These are phyloP conservation scores for Semaprochilodus insignis DNA, from an alignment of 2,797 vertebrate genomes.

Conservation along the genomic window DNA sequence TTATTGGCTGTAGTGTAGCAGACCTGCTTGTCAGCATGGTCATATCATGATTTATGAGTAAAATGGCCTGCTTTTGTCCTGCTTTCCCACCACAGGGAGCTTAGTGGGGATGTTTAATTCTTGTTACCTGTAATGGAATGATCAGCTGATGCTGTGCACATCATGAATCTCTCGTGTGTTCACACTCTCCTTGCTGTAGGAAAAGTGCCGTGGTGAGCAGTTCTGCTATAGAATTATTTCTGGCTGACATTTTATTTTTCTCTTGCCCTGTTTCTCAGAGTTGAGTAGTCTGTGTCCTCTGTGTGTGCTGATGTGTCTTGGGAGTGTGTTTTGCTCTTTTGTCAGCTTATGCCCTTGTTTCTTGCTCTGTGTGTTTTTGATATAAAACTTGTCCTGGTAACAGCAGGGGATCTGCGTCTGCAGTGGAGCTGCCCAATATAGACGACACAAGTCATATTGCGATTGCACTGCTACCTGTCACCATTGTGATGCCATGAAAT, in stretches of 20 bases:
- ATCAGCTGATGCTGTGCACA: background rate
- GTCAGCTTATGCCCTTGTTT: background rate
- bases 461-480: background rate
- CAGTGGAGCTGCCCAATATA: background rate
- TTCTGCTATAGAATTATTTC: constrained; percentile 4
- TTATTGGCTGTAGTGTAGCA: background rate
- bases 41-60: background rate
- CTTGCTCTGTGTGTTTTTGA: background rate
- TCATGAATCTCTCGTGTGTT: constrained; percentile 1
- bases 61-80: background rate
- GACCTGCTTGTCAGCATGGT: background rate
- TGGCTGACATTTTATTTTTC: background rate
- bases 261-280: background rate
- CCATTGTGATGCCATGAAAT: background rate
- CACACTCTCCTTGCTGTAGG: background rate
- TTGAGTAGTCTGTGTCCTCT: background rate
- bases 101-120: background rate
- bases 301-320: background rate
- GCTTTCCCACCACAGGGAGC: background rate
- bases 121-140: background rate
- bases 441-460: background rate
- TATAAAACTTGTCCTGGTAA: background rate
- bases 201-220: background rate
- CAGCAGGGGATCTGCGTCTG: background rate
- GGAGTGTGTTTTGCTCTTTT: background rate